A percentile compares a stretch with the other conserved stretches of the same genome.
These are phyloP conservation scores for Germaria angustata DNA, from an alignment of 2,888 invertebrate species.

Conservation along the genomic window DNA sequence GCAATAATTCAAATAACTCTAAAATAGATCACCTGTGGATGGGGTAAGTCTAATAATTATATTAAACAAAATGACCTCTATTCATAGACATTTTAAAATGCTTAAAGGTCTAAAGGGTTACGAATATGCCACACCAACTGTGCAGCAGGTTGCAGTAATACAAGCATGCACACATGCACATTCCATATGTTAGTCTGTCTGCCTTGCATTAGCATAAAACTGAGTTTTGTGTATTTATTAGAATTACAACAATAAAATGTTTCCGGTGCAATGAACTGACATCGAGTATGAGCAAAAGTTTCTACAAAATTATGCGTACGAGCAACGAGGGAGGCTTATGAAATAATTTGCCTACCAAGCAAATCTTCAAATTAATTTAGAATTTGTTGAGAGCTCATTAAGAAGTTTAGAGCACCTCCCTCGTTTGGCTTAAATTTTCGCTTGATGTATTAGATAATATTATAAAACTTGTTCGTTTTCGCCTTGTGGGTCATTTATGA, in stretches of 20 bases:
- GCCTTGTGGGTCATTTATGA: conserved; percentile 22
- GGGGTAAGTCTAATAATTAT: too few species aligned
- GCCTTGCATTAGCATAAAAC: neutral
- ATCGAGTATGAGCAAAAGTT: neutral
- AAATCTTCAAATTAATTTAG: neutral
- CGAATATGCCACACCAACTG: too few species aligned
- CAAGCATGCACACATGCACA: too few species aligned
- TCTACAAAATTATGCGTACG: neutral
- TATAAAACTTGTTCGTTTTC: neutral
- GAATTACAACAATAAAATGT: conserved; percentile 39
- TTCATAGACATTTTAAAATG: too few species aligned
- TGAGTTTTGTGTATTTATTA: conserved; percentile 15
- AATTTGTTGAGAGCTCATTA: neutral
- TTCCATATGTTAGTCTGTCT: neutral
- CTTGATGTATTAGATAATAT: conserved; percentile 24
- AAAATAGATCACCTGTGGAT: too few species aligned
- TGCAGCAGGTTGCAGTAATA: too few species aligned
- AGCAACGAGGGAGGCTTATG: neutral
- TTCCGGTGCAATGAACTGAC: conserved; percentile 39
- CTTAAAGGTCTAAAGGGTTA: too few species aligned
- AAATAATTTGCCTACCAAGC: neutral
- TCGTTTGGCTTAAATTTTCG: neutral
- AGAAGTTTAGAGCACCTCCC: neutral
- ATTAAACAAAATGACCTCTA: too few species aligned
- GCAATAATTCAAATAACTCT: too few species aligned